These are phyloP conservation scores for Enteromius fasciolatus DNA, from an alignment of 2,797 vertebrate species.

Conservation along the genomic window DNA sequence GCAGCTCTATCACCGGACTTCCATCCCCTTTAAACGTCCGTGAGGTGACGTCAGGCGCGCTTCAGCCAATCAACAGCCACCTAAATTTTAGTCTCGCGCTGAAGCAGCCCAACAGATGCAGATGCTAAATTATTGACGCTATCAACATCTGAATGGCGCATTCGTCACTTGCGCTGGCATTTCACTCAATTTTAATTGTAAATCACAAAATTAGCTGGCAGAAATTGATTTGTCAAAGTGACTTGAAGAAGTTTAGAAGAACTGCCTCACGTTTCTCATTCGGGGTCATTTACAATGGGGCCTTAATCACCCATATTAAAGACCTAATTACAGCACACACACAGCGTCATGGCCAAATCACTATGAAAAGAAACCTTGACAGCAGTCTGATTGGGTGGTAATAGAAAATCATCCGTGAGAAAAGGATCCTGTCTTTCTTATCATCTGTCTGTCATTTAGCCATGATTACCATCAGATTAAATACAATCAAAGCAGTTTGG, in stretches of 20 bases:
- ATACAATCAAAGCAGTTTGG: constrained; percentile 40
- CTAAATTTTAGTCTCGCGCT: not conserved
- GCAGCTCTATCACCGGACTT: not conserved
- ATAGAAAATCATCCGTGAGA: constrained; percentile 40
- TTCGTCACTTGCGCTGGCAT: not conserved
- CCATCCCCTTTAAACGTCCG: constrained; percentile 27
- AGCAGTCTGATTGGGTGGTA: constrained; percentile 27
- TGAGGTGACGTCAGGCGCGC: not conserved
- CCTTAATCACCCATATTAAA: constrained; percentile 27
- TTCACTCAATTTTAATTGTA: not conserved
- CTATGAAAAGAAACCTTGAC: constrained; percentile 36
- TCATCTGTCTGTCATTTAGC: constrained; percentile 44
- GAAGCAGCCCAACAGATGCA: not conserved
- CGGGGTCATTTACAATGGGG: constrained; percentile 15
- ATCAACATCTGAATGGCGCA: not conserved
- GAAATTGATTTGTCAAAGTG: constrained; percentile 6
- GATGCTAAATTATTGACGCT: not conserved
- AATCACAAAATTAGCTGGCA: not conserved
- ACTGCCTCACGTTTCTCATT: not conserved
- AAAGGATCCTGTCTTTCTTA: constrained; percentile 27
- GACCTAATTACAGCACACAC: constrained; percentile 23
- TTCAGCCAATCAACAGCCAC: constrained; percentile 31
- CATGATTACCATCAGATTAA: constrained; percentile 44
- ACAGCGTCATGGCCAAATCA: constrained; percentile 8
- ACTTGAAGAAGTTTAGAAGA: constrained; percentile 11